Evolutionary conservation across 2,888 invertebrate genomes (phyloP), one percentile per base, ranked within the genome.

Genomic region (Erebia aethiops): DNA sequence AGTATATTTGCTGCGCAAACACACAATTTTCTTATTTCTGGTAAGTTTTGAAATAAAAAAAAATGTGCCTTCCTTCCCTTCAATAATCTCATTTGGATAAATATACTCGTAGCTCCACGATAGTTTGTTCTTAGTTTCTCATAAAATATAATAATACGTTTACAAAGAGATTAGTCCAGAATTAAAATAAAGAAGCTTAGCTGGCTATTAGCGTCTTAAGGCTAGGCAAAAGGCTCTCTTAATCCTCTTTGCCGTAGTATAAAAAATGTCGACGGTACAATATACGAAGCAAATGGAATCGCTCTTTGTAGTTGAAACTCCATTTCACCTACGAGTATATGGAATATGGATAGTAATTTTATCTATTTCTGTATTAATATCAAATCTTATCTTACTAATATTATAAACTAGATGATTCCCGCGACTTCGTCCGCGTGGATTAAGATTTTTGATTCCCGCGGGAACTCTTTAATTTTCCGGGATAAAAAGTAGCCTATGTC

Each of bases 161-260:
- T 68, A 68, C 52, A 35, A 43, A 68, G 14, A 43, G 18, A 61
- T 68, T 68, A 21, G 61, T 52, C 52, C 60, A 61, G 61, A 68
- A 43, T 41, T 68, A 18, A 61, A 67, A 67, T 64, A 58, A 69
- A 72, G 69, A 65, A 62, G 69, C 51, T 66, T 57, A 61, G 66
- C 67, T 57, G 18, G 54, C 51, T 69, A 70, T 65, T 70, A 69
- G 62, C 57, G 62, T 67, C 65, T 69, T 58, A 69, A 69, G 62
- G 62, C 72, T 52, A 63, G 66, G 61, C 57, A 69, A 67, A 67
- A 41, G 69, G 57, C 62, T 62, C 7, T 63, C 18, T 70, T 72
- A 72, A 72, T 72, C 66, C 66, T 66, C 72, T 67, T 70, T 70
- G 16, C 8, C 16, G 18, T 41, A 21, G 16, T 13, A 10, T 21